Evolutionary conservation across 2,888 invertebrate species (phyloP), one percentile per base, ranked within the genome.

Genomic region (Eulithis testata): DNA sequence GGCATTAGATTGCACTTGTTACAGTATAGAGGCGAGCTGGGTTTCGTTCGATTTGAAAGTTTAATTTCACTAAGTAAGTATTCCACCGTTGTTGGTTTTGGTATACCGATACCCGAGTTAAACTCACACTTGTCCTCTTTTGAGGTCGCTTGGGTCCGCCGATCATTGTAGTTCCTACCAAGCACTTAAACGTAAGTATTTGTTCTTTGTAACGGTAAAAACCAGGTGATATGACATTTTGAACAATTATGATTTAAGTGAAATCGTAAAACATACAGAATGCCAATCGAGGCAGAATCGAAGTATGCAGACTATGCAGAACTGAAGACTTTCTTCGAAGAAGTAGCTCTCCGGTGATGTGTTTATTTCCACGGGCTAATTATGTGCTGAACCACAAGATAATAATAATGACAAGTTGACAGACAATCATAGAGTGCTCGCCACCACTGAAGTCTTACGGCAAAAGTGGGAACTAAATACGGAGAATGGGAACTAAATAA

Each of bases 161-260:
- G 65, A 55, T 63, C 60, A 56, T 53, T 54, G 53, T 58, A 49
- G 49, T 58, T 40, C 27, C 37, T 47, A 49, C 14, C 37, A 14
- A 43, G 21, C 40, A 61, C 66, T 63, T 40, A 37, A 58, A 66
- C 40, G n/a, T 52, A 47, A 56, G 58, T 69, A 66, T 71, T 69
- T 69, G 72, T 71, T 61, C 66, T 43, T 57, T 14, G 27, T 69
- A 73, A 73, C 73, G 69, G 73, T 58, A 68, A 47, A 61, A 55
- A 59, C 66, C 55, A 60, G 60, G 61, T 68, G 65, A 72, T 68
- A 65, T 65, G 70, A 68, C 71, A 65, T 67, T 66, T 60, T 52
- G 51, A 51, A 58, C 65, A 63, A 66, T 66, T 56, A 51, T 54
- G 49, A 59, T 66, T 63, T 14, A 31, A 45, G 50, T 55, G 44